Evolutionary conservation across 1,140 invertebrate species (phyloP), one percentile per base, ranked within the genome.

Genomic region (Sminthurides bifidus): DNA sequence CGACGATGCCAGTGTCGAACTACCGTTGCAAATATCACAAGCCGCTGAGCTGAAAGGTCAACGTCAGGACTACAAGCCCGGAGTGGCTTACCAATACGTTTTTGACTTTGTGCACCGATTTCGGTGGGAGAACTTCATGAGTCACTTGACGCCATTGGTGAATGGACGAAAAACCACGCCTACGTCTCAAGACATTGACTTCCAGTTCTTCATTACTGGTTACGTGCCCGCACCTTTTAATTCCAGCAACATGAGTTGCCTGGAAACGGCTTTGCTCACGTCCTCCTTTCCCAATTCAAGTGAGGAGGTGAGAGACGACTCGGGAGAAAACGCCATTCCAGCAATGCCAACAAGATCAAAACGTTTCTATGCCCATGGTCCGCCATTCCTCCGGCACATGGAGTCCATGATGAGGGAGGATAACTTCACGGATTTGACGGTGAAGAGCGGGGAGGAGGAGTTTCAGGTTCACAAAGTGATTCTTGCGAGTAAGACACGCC

Each of bases 371-470:
- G n/a, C 33, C 41, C 19, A 49, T 21, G 29, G 52, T 48, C 48
- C 58, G 4, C 59, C 59, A 27, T 60, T 60, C 26, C 35, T 56
- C 3, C 23, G 48, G 14, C 41, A 56, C 12, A 52, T 56, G 44
- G 24, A 30, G 19, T 10, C 46, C 12, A 50, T 50, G 15, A 60
- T 56, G 54, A 52, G 31, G 3, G 53, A 56, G 27, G 49, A 56
- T n/a, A 52, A 56, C 33, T 60, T 56, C 31, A 56, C 59, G 4
- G 59, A 60, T 29, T 27, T 60, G 14, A 56, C 50, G 19, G 31
- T 60, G 12, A 60, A 60, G 23, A 60, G 43, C 17, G 59, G 59
- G 15, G 59, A 60, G 26, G 59, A 60, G 26, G 59, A 60, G 30
- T 60, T 56, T 19, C 41, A 51, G 29, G 54, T 56, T 26, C 59